A percentile compares a stretch with the other conserved stretches of the same genome.
phyloP scores from a whole-genome alignment of 35 echinoderm and acorn worm species.

The Patiria miniata region DNA sequence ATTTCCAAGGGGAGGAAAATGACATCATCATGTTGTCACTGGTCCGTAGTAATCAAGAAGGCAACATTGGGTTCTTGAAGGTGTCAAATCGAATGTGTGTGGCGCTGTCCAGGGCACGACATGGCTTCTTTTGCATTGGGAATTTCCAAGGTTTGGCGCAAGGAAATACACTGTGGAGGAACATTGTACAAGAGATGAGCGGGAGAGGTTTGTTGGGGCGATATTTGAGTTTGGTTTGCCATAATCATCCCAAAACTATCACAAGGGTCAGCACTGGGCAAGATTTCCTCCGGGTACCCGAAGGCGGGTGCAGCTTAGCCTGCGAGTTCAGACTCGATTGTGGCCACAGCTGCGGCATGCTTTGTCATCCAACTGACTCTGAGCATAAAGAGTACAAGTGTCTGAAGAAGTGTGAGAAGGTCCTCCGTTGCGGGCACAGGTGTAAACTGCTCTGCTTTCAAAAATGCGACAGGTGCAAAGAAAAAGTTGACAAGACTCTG shows the following conservation, averaged over 20 bases:
- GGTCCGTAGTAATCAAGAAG: slow-evolving; percentile 78
- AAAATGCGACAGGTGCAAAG: slow-evolving; percentile 38
- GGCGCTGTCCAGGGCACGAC: slow-evolving; percentile 49
- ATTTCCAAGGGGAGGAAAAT: slow-evolving; percentile 95
- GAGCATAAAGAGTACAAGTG: slow-evolving; percentile 79
- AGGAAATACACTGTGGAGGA: slow-evolving; percentile 58
- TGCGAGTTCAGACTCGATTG: slow-evolving; percentile 69
- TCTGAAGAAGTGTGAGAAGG: slow-evolving; percentile 59
- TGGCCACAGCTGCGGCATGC: slow-evolving; percentile 77
- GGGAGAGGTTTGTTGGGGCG: slow-evolving; percentile 44
- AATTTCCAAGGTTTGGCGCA: slow-evolving; percentile 72
- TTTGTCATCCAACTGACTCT: slow-evolving; percentile 75
- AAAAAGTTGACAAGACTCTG: slow-evolving; percentile 23
- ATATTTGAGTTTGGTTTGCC: slow-evolving; percentile 56
- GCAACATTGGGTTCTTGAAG: slow-evolving; percentile 74
- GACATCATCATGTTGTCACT: slow-evolving; percentile 85
- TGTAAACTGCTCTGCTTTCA: slow-evolving; percentile 60
- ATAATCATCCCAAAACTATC: slow-evolving; percentile 68
- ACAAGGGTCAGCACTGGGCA: slow-evolving; percentile 38
- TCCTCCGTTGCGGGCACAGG: slow-evolving; percentile 31
- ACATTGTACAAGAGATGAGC: slow-evolving; percentile 48
- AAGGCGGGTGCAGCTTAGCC: slow-evolving; percentile 79
- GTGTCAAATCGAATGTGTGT: slow-evolving; percentile 73
- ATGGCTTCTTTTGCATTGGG: slow-evolving; percentile 72
- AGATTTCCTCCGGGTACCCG: slow-evolving; percentile 75